Percentiles rank a stretch among this genome's conserved stretches.
Evolutionary conservation across 2,888 invertebrate genomes (phyloP).

Genomic region (Leucozona laternaria): DNA sequence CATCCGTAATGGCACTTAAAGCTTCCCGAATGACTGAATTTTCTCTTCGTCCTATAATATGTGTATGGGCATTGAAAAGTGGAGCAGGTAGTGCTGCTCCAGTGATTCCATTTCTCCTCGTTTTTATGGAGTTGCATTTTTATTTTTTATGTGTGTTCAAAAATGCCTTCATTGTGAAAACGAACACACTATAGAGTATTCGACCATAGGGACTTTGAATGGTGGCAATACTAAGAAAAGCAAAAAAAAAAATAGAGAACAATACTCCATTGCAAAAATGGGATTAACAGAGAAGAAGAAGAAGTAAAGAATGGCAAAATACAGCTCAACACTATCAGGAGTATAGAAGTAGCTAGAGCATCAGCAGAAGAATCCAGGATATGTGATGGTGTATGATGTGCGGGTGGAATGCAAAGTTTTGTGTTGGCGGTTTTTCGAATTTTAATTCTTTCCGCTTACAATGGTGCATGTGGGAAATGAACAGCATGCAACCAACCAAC

Average conservation of each 20-base stretch:
- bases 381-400: not conserved
- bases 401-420: conserved; percentile 52
- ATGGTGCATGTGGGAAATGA: conserved; percentile 38
- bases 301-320: not conserved
- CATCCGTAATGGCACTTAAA: conserved; percentile 71
- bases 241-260: not conserved
- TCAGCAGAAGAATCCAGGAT: not conserved
- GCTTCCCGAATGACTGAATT: conserved; percentile 35
- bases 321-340: conserved; percentile 11
- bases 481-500: not conserved
- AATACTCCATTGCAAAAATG: conserved; percentile 27
- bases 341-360: not conserved
- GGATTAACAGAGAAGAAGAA: conserved; percentile 15
- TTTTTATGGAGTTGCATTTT: not conserved
- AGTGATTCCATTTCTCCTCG: conserved; percentile 49
- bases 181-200: not conserved
- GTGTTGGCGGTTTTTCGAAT: conserved; percentile 48
- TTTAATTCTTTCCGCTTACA: conserved; percentile 36
- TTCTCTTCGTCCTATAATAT: not conserved
- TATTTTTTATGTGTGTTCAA: not conserved
- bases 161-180: conserved; percentile 37
- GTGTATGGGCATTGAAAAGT: conserved; percentile 44
- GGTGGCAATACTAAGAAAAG: conserved; percentile 1
- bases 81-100: conserved; percentile 58
- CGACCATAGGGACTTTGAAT: conserved; percentile 26